phyloP scores from a whole-genome alignment of 2,113 vertebrate species.

The Hypomesus transpacificus region DNA sequence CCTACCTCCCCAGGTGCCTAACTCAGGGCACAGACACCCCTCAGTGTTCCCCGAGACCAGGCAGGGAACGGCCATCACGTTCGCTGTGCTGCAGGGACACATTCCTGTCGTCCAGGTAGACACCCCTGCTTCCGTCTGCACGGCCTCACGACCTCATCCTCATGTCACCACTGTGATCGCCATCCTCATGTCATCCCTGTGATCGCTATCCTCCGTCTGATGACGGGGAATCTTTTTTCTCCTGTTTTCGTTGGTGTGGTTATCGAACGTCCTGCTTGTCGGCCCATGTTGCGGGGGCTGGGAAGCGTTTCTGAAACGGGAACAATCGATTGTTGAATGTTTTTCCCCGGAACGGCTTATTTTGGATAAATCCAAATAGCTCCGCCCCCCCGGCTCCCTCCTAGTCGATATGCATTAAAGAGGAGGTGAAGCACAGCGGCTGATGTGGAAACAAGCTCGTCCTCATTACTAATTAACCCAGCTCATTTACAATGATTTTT shows the following conservation, averaged over 20 bases:
- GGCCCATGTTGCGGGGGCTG: no score
- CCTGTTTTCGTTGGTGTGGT: no score
- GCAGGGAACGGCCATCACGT: constrained; percentile 98
- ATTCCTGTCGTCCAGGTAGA: constrained; percentile 98
- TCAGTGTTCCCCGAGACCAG: constrained; percentile 98
- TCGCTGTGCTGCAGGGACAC: constrained; percentile 98
- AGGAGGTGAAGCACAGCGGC: constrained; percentile 33
- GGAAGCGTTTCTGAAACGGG: not conserved
- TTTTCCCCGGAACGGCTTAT: no score
- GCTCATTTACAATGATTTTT: constrained; percentile 38
- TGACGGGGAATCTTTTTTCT: no score
- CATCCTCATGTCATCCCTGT: not conserved
- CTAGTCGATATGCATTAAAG: constrained; percentile 26
- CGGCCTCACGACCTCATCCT: constrained; percentile 41
- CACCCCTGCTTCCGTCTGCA: constrained; percentile 52
- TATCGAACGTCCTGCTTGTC: not conserved
- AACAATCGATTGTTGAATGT: not conserved
- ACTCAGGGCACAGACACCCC: constrained; percentile 96
- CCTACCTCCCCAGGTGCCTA: constrained; percentile 89
- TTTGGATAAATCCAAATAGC: no score
- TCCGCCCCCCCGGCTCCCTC: not conserved
- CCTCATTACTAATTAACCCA: constrained; percentile 46
- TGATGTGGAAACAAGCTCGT: constrained; percentile 27
- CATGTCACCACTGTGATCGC: not conserved
- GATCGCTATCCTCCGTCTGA: no score